A percentile compares a stretch with the other conserved stretches of the same genome.
These are phyloP conservation scores for Neomorphus geoffroyi DNA, from an alignment of 2,797 vertebrate species.

Conservation along the genomic window DNA sequence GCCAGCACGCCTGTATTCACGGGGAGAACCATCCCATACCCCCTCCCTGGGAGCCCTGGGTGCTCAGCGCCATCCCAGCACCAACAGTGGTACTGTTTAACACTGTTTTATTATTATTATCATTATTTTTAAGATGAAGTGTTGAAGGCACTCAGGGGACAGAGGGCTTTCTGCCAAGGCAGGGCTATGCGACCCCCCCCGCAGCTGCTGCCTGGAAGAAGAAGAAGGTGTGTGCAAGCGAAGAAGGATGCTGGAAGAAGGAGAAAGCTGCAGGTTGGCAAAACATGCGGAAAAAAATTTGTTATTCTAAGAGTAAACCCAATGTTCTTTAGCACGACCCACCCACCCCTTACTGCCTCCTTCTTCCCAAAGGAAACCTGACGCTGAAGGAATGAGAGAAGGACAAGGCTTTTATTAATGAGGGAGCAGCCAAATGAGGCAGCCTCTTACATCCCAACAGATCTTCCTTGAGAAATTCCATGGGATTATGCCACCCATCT, in stretches of 20 bases:
- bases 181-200: neutral
- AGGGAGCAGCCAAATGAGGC: neutral
- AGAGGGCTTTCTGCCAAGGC: neutral
- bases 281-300: neutral
- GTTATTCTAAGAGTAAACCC: neutral
- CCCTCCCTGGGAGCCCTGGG: accelerated
- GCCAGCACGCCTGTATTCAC: accelerated
- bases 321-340: neutral
- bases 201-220: neutral
- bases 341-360: neutral
- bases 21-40: neutral
- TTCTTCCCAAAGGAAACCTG: neutral
- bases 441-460: neutral
- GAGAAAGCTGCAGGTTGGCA: neutral
- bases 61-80: neutral
- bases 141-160: neutral
- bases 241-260: neutral
- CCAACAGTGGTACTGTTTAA: neutral
- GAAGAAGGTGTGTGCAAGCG: neutral
- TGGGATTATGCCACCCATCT: neutral
- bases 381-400: neutral
- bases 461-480: neutral
- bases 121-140: neutral
- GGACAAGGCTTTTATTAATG: neutral
- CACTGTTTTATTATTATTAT: neutral